Evolutionary conservation across 2,797 vertebrate species (phyloP), one percentile per base, ranked within the genome.

Genomic region (Pangasius krempfi): DNA sequence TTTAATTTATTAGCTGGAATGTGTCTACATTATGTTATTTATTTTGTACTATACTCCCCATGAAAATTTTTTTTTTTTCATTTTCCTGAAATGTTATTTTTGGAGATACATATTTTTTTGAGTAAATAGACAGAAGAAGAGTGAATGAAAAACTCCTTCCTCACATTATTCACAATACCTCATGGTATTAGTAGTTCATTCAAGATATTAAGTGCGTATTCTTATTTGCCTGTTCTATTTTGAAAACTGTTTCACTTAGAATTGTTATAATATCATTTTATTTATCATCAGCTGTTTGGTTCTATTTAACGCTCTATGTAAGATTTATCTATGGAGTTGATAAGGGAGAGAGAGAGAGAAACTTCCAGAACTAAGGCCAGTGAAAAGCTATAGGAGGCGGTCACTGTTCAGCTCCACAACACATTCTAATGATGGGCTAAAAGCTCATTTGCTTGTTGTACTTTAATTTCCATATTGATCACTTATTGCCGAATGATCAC

Each of bases 351-450:
- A 44, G 44, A 47, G 44, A 50, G 40, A 14, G 73, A 27, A 47
- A 27, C 44, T 5, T 76, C 75, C 27, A 52, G 44, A 27, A 76
- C 44, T 14, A 20, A 27, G 27, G 12, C 13, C 16, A 16, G 27
- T 47, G 68, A 47, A 75, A 47, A 47, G 14, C 9, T 47, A 9
- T 33, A 79, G 5, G 27, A 1, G 27, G 1, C 14, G 2, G 20
- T 58, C 30, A 81, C 54, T 81, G 33, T 81, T 81, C 79, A 81
- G 54, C 79, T 81, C 13, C 78, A 80, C 54, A 58, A 80, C 22
- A 25, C 20, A 14, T 47, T 14, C 9, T 44, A 47, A 25, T 9
- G 22, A 75, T 22, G 40, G 13, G 52, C 52, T 54, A 58, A 58
- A 58, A 58, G n/a, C 52, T 80, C 8, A 25, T 62, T 58, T 58